Conservation (phyloP, 2,888 invertebrate genomes). For the Apocheima hispidaria region DNA sequence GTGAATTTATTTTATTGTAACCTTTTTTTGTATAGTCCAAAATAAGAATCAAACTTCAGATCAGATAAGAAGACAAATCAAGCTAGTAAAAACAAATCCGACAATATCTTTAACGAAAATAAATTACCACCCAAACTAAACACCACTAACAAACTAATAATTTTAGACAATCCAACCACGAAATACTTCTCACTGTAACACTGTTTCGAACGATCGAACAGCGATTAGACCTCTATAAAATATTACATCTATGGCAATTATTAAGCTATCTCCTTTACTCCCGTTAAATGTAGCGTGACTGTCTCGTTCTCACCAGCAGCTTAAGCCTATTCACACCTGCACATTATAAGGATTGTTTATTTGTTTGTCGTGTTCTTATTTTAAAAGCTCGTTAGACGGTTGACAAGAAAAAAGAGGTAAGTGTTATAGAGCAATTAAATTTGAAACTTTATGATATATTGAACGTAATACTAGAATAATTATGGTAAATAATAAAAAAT, state of each 20-base stretch:
- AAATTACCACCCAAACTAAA: constrained; percentile 21
- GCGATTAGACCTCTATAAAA: constrained; percentile 44
- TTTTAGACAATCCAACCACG: constrained; percentile 15
- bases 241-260: constrained; percentile 40
- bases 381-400: constrained; percentile 56
- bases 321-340: constrained; percentile 78
- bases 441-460: constrained; percentile 7
- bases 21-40: no score
- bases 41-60: neutral
- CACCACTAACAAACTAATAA: constrained; percentile 19
- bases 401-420: constrained; percentile 46
- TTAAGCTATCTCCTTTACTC: constrained; percentile 57
- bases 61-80: constrained; percentile 7
- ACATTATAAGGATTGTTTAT: constrained; percentile 74
- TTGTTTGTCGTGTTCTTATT: constrained; percentile 73
- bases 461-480: neutral
- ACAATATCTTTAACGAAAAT: constrained; percentile 9
- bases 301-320: constrained; percentile 70
- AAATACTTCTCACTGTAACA: constrained; percentile 35
- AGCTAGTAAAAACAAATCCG: constrained; percentile 16
- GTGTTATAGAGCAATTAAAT: constrained; percentile 40
- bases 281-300: constrained; percentile 36
- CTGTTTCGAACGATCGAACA: constrained; percentile 36
- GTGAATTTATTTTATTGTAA: neutral
- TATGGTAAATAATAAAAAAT: neutral